Evolutionary conservation across 2,113 vertebrate genomes (phyloP).

Genomic region (Scomber colias): DNA sequence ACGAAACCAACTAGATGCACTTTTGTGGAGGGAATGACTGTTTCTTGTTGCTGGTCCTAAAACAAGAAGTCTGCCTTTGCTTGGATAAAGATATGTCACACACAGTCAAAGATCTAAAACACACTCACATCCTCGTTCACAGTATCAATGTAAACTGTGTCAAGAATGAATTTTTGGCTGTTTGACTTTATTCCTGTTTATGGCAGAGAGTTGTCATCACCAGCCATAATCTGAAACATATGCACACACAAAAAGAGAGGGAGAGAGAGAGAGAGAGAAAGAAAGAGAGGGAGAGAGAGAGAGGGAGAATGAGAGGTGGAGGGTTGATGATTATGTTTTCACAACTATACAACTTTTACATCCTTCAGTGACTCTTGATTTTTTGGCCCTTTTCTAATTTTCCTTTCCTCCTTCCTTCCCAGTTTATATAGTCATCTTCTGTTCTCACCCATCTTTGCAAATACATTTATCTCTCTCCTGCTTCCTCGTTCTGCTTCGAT

Average conservation of each 20-base stretch:
- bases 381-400: not conserved
- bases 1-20: not conserved
- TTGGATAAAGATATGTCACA: conserved; percentile 40
- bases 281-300: no score
- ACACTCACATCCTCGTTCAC: conserved; percentile 18
- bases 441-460: not conserved
- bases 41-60: conserved; percentile 18
- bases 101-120: conserved; percentile 24
- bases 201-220: conserved; percentile 55
- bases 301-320: no score
- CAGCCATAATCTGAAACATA: conserved; percentile 67
- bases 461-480: not conserved
- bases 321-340: conserved; percentile 29
- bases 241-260: conserved; percentile 29
- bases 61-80: conserved; percentile 29
- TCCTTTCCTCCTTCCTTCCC: not conserved
- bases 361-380: conserved; percentile 1
- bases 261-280: not conserved
- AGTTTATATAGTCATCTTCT: not conserved
- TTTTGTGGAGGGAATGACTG: not conserved
- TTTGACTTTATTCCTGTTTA: conserved; percentile 62
- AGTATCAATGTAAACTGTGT: conserved; percentile 40
- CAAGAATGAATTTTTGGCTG: conserved; percentile 55
- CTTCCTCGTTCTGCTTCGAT: not conserved
- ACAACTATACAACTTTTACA: conserved; percentile 32